Percentiles rank a stretch among this genome's conserved stretches.
These are phyloP conservation scores for Heliconius charithonia DNA, from an alignment of 2,888 invertebrate genomes.

Conservation along the genomic window DNA sequence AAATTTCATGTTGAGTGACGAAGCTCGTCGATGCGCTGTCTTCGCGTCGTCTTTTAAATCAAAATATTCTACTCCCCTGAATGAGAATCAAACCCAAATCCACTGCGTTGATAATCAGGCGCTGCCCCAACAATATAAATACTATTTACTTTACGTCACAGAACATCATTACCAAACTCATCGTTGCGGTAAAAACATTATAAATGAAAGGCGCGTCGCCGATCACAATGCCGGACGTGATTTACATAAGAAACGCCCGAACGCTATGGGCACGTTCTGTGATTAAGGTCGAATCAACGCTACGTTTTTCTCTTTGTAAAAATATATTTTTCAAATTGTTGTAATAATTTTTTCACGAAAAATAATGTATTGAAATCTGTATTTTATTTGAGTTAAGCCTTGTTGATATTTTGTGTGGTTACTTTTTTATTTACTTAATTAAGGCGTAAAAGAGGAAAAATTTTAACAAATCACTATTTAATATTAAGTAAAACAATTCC, in stretches of 20 bases:
- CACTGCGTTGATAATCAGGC: neutral
- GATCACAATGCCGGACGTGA: constrained; percentile 30
- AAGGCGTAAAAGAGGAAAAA: neutral
- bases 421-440: neutral
- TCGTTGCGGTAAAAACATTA: constrained; percentile 25
- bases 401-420: neutral
- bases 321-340: neutral
- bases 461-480: neutral
- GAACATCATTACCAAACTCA: constrained; percentile 13
- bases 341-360: neutral
- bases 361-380: neutral
- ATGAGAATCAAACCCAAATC: neutral
- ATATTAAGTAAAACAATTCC: no score
- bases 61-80: neutral
- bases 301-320: constrained; percentile 15
- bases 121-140: neutral
- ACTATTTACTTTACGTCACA: constrained; percentile 9
- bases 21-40: neutral
- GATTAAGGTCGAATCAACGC: constrained; percentile 36
- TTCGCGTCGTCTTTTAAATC: neutral
- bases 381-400: neutral
- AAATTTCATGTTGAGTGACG: neutral
- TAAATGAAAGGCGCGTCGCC: constrained; percentile 28
- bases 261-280: constrained; percentile 32
- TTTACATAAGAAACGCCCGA: constrained; percentile 25